phyloP scores from a whole-genome alignment of 2,113 vertebrate species.

The Ia io region DNA sequence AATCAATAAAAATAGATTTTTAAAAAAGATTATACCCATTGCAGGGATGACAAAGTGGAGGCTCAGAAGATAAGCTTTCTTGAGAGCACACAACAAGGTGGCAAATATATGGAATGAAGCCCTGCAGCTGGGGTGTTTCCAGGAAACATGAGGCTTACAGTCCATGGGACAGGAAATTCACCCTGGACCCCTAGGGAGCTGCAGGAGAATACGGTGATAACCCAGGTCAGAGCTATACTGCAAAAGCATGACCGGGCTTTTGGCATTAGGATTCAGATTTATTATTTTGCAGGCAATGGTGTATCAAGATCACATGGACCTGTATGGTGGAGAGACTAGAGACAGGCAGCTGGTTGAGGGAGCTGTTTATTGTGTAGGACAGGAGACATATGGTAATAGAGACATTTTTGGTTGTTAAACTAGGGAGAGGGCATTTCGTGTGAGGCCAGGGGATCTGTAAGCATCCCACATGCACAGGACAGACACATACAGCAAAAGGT shows the following conservation, averaged over 20 bases:
- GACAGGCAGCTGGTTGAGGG: fast-evolving
- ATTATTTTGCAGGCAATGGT: neutral
- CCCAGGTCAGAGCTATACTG: neutral
- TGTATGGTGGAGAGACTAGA: neutral
- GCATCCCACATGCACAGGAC: neutral
- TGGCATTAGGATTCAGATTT: neutral
- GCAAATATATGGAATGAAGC: neutral
- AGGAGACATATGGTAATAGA: neutral
- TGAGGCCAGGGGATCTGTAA: neutral
- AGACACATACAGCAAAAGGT: neutral
- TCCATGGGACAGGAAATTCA: neutral
- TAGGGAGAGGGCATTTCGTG: neutral
- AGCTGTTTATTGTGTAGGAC: neutral
- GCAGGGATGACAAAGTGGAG: neutral
- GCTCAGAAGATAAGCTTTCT: neutral
- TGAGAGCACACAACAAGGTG: neutral
- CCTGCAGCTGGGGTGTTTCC: neutral
- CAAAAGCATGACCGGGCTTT: neutral
- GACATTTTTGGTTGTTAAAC: neutral
- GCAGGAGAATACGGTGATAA: neutral
- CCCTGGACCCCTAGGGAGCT: neutral
- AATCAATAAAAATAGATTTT: too few species aligned
- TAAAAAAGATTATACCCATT: too few species aligned
- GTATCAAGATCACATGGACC: neutral
- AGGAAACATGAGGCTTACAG: neutral